Conservation (phyloP, 2,113 vertebrate species). For the Rhizomys pruinosus region DNA sequence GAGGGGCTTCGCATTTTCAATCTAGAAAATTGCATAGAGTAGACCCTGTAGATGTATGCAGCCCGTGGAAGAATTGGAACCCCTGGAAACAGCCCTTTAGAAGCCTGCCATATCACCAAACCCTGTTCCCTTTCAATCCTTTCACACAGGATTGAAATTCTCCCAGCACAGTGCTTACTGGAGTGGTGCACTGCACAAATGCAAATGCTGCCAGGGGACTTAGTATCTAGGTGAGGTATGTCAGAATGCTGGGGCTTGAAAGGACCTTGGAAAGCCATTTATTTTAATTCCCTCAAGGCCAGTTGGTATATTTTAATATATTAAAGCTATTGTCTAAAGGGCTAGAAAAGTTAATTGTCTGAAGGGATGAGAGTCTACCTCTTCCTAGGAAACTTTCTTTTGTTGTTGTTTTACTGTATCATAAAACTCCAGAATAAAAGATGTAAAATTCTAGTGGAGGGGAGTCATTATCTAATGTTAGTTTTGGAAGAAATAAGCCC, state of each 20-base stretch:
- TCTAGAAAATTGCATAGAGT: constrained; percentile 55
- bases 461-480: neutral
- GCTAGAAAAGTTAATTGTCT: constrained; percentile 44
- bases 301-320: constrained; percentile 19
- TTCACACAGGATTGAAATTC: constrained; percentile 25
- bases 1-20: constrained; percentile 17
- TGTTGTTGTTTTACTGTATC: constrained; percentile 24
- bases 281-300: constrained; percentile 10
- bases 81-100: neutral
- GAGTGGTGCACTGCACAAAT: neutral
- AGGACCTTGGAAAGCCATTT: neutral
- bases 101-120: constrained; percentile 28
- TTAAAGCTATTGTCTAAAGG: constrained; percentile 34
- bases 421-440: constrained; percentile 36
- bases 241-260: neutral
- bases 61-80: neutral
- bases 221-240: neutral
- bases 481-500: constrained; percentile 53
- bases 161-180: neutral
- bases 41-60: neutral
- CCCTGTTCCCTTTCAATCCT: constrained; percentile 33
- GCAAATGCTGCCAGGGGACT: neutral
- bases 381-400: neutral
- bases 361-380: constrained; percentile 19
- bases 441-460: neutral